These are phyloP conservation scores for Caenorhabditis doughertyi DNA, from an alignment of 2,888 invertebrate genomes.

Conservation along the genomic window DNA sequence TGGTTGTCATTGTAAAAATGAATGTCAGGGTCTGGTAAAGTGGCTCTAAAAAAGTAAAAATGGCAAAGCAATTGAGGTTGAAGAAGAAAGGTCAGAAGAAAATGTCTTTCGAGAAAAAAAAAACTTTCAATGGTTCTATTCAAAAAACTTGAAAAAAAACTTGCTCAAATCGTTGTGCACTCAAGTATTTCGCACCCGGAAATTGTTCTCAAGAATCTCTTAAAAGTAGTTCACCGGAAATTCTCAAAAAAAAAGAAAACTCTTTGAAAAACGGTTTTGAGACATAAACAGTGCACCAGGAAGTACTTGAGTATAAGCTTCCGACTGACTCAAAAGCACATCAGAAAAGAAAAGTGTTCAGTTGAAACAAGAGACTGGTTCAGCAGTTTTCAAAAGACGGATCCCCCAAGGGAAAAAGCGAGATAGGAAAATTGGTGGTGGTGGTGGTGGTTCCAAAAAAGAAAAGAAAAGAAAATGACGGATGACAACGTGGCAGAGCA, in stretches of 20 bases:
- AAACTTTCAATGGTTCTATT: no score
- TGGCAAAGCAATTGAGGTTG: background rate
- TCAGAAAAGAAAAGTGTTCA: slow-evolving; percentile 25
- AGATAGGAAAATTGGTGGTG: background rate
- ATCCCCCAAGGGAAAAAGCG: background rate
- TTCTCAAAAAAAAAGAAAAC: slow-evolving; percentile 8
- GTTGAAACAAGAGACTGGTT: background rate
- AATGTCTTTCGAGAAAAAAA: background rate
- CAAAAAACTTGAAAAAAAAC: no score
- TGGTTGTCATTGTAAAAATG: slow-evolving; percentile 28
- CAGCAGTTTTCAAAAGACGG: background rate
- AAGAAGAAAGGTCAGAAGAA: no score
- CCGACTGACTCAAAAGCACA: background rate
- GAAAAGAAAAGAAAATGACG: background rate
- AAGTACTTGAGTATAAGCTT: slow-evolving; percentile 24
- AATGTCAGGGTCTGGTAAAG: background rate
- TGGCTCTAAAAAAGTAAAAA: background rate
- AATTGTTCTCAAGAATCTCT: background rate
- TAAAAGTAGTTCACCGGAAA: background rate
- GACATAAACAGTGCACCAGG: slow-evolving; percentile 43
- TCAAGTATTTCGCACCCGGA: background rate
- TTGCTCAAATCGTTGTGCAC: no score
- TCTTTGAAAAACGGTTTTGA: background rate
- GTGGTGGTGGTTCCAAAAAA: slow-evolving; percentile 3
- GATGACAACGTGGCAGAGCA: slow-evolving; percentile 18